Conservation (phyloP, 2,797 vertebrate species). For the Halcyon leucocephala region DNA sequence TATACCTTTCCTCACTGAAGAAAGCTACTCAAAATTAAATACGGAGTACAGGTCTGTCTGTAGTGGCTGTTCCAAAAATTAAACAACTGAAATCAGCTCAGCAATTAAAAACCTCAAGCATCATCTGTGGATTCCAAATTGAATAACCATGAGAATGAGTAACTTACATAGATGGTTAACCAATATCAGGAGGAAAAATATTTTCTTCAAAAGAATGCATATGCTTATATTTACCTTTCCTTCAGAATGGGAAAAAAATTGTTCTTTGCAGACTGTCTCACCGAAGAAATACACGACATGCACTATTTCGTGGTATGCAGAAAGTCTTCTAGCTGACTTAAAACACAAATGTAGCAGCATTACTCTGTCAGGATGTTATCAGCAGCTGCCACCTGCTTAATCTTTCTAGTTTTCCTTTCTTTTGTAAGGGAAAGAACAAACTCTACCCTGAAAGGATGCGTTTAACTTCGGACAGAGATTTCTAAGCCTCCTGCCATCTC, state of each 20-base stretch:
- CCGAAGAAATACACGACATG: background rate
- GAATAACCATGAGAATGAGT: background rate
- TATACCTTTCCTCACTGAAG: background rate
- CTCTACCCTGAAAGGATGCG: background rate
- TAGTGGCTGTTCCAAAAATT: background rate
- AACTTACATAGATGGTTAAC: background rate
- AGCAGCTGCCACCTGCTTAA: slow-evolving; percentile 20
- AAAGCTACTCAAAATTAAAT: background rate
- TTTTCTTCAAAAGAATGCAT: background rate
- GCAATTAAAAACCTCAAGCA: background rate
- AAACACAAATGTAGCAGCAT: background rate
- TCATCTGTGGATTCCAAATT: background rate
- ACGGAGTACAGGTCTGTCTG: background rate
- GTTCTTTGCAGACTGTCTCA: background rate
- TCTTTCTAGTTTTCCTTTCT: slow-evolving; percentile 1
- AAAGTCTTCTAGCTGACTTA: background rate
- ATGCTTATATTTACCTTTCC: background rate
- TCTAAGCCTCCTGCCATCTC: background rate
- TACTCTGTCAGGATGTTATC: background rate
- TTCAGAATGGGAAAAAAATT: background rate
- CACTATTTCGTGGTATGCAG: background rate
- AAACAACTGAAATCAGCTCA: background rate
- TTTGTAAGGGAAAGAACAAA: background rate
- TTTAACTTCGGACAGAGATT: background rate
- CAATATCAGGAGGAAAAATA: background rate